Base-by-base conservation (phyloP, 2,113 vertebrate species). In the Tupaia tana region DNA sequence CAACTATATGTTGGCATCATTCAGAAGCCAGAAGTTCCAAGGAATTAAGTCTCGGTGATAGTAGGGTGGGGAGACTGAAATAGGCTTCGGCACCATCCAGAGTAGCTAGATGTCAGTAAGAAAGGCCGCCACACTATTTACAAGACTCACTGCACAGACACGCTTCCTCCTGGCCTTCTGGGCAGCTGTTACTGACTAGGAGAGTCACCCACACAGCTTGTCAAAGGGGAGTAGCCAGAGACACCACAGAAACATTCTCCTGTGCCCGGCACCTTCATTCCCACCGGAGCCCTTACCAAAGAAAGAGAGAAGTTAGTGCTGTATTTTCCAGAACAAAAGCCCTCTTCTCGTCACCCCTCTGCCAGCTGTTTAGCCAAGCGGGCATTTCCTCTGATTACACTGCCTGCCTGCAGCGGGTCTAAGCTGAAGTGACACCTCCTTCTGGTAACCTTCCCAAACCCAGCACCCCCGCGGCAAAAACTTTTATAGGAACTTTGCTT, bases 71-170 rank as follows among this genome's bases (percentile, higher is more conserved):
- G 29, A 16, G 27, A 58, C 4, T 29, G 43, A 77, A 61, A 71
- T 3, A 34, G 22, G n/a, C 10, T 14, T 70, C 8, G 27, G 43
- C 83, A 29, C 56, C n/a, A 27, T 29, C 29, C 14, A 0, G 27
- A 58, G 63, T 9, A 64, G 87, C 0, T 54, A 56, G 29, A n/a
- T 25, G 74, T 25, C 24, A 56, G 63, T 29, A 25, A 64, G 56
- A 77, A 81, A 79, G 54, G 29, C 52, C 16, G 12, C 3, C 1
- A 31, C 6, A 20, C 43, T 25, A 22, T n/a, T 24, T 67, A 6
- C 9, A 24, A 31, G 0, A 2, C 27, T 11, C 14, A 24, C 61
- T 9, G 5, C 4, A 10, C 27, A n/a, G 0, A 1, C 1, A 2
- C 67, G 19, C 16, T 74, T 15, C 11, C 34, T 69, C 54, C 83